Evolutionary conservation across 92 coral and sea anemone species (phyloP).

Genomic region (Metridium senile): DNA sequence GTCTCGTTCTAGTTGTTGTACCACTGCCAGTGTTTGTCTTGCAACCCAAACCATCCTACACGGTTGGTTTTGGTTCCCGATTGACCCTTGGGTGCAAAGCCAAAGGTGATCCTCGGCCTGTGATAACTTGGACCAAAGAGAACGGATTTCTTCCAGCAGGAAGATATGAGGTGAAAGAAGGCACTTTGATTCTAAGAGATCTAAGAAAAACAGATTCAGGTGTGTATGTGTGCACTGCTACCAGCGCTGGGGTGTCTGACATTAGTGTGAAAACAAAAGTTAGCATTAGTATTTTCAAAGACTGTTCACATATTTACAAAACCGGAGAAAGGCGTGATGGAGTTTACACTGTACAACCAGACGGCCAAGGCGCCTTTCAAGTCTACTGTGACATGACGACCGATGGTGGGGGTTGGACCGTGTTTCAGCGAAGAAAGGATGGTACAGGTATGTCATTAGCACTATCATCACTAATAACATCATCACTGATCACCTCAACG

Average conservation of each 20-base stretch:
- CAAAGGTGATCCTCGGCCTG: slow-evolving; percentile 9
- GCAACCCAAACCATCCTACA: neutral
- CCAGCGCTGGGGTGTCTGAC: slow-evolving; percentile 23
- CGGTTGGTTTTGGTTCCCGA: neutral
- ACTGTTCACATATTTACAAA: slow-evolving; percentile 5
- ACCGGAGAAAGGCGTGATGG: slow-evolving; percentile 4
- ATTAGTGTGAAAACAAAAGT: neutral
- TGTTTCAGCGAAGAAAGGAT: slow-evolving; percentile 26
- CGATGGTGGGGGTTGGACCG: slow-evolving; percentile 38
- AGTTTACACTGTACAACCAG: slow-evolving; percentile 9
- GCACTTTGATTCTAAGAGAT: slow-evolving; percentile 1
- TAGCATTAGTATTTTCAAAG: neutral
- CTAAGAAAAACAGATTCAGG: slow-evolving; percentile 15
- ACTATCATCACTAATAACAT: neutral
- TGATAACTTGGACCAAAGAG: slow-evolving; percentile 12
- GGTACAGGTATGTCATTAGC: slow-evolving; percentile 6
- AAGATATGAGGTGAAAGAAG: slow-evolving; percentile 5
- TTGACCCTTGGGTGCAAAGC: neutral
- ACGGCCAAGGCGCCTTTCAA: slow-evolving; percentile 19
- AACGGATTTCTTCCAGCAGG: slow-evolving; percentile 6
- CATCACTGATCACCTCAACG: neutral
- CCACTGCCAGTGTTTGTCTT: neutral
- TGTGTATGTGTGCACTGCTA: slow-evolving; percentile 31
- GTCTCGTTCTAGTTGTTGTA: neutral
- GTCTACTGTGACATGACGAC: slow-evolving; percentile 43